These are phyloP conservation scores for Amyelois transitella DNA, from an alignment of 1,140 invertebrate genomes.

Conservation along the genomic window DNA sequence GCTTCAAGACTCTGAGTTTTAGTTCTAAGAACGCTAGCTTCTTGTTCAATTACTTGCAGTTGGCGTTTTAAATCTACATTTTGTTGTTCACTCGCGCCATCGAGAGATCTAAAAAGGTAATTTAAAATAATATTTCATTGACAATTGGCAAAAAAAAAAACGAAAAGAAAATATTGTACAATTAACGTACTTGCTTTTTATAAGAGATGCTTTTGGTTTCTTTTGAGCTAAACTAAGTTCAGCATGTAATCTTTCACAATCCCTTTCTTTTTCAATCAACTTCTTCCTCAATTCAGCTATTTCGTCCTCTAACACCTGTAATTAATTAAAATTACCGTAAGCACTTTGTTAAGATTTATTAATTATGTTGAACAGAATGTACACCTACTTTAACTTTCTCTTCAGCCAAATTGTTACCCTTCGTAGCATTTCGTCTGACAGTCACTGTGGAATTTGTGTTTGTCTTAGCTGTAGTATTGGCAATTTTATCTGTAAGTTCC, in stretches of 20 bases:
- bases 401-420: slow-evolving; percentile 74
- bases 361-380: not conserved
- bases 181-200: slow-evolving; percentile 79
- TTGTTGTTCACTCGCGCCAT: slow-evolving; percentile 75
- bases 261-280: slow-evolving; percentile 88
- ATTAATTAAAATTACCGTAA: slow-evolving; percentile 6
- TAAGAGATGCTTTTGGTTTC: slow-evolving; percentile 76
- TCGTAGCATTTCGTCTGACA: slow-evolving; percentile 48
- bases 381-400: slow-evolving; percentile 79
- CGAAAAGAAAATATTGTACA: no score
- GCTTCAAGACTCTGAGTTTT: slow-evolving; percentile 80
- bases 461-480: slow-evolving; percentile 46
- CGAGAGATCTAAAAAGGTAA: slow-evolving; percentile 73
- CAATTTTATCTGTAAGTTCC: slow-evolving; percentile 83
- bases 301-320: slow-evolving; percentile 79
- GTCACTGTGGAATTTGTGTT: slow-evolving; percentile 46
- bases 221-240: slow-evolving; percentile 80
- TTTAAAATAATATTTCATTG: not conserved
- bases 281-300: slow-evolving; percentile 82
- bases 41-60: slow-evolving; percentile 83
- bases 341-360: not conserved
- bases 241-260: slow-evolving; percentile 83
- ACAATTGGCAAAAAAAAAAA: no score
- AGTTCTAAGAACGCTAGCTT: slow-evolving; percentile 78
- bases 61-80: slow-evolving; percentile 82